Evolutionary conservation across 2,797 vertebrate species (phyloP), one percentile per base, ranked within the genome.

Genomic region (Cirrhinus molitorella): DNA sequence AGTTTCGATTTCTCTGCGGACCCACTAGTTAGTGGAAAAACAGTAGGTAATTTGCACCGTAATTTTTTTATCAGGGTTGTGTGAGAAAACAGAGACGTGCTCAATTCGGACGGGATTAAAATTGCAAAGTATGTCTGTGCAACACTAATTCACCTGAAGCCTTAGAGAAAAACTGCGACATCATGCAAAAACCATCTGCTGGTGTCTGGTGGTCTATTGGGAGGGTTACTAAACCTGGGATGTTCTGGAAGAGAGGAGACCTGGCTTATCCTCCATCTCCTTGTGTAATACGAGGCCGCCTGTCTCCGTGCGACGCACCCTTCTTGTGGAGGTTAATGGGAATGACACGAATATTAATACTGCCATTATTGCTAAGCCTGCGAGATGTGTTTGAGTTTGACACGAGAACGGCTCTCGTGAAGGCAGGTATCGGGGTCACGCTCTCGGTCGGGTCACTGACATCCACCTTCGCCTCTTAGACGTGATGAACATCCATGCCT

Each of bases 151-250:
- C 61, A 77, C 53, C 55, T 43, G 57, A 31, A 28, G 21, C 74
- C 40, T 43, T 16, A 4, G 49, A 37, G 37, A 13, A 43, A n/a
- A n/a, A n/a, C n/a, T n/a, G n/a, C n/a, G n/a, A n/a, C n/a, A n/a
- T n/a, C n/a, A n/a, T n/a, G n/a, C n/a, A n/a, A n/a, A n/a, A 86
- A 88, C 91, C 92, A 92, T 94, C 93, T 93, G 91, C 90, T 90
- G 83, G 89, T 84, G 87, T 85, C 93, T 92, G 91, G 88, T 89
- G 82, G 89, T 83, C 91, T 77, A 45, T n/a, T 57, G 88, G 66
- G 86, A 75, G 13, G 74, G 74, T 55, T 25, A 53, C 8, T 83
- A 81, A 87, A 85, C 82, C 86, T 88, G 73, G 86, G 84, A 86
- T 78, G 84, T 81, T 67, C 61, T 81, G 83, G 87, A 83, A 73